These are phyloP conservation scores for Junonia oenone DNA, from an alignment of 2,888 invertebrate genomes.

Conservation along the genomic window DNA sequence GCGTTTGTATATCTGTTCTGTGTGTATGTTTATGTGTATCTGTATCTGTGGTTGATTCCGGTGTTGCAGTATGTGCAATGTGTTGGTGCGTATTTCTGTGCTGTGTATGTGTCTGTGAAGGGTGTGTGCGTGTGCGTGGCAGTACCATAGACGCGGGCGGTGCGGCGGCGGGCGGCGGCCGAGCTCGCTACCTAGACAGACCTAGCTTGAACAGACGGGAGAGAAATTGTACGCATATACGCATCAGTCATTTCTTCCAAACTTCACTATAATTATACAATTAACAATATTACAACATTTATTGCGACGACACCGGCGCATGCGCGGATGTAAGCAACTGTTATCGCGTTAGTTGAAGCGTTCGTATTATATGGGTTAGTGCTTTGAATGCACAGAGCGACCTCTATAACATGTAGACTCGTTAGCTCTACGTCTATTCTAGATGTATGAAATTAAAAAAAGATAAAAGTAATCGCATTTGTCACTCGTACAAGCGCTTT, in stretches of 20 bases:
- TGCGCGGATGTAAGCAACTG: constrained; percentile 1
- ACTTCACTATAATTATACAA: constrained; percentile 32
- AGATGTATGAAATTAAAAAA: neutral
- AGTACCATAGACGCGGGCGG: constrained; percentile 69
- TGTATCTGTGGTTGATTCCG: neutral
- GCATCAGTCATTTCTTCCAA: constrained; percentile 77
- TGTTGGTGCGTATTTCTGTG: neutral
- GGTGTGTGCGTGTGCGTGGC: constrained; percentile 36
- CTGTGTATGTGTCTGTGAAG: neutral
- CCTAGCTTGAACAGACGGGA: constrained; percentile 78
- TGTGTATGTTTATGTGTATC: neutral
- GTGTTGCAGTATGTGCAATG: neutral
- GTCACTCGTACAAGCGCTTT: neutral
- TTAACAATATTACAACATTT: constrained; percentile 10
- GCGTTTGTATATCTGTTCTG: neutral
- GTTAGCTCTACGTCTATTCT: neutral
- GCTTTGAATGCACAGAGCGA: constrained; percentile 2
- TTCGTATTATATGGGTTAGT: neutral
- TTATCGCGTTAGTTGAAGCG: constrained; percentile 1
- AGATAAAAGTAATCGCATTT: neutral
- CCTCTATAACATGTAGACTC: no score
- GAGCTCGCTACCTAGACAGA: constrained; percentile 67
- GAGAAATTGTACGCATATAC: constrained; percentile 74
- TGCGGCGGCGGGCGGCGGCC: constrained; percentile 60
- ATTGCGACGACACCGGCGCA: neutral